Base-by-base conservation (phyloP, 2,888 invertebrate genomes). In the Petrolisthes cinctipes region DNA sequence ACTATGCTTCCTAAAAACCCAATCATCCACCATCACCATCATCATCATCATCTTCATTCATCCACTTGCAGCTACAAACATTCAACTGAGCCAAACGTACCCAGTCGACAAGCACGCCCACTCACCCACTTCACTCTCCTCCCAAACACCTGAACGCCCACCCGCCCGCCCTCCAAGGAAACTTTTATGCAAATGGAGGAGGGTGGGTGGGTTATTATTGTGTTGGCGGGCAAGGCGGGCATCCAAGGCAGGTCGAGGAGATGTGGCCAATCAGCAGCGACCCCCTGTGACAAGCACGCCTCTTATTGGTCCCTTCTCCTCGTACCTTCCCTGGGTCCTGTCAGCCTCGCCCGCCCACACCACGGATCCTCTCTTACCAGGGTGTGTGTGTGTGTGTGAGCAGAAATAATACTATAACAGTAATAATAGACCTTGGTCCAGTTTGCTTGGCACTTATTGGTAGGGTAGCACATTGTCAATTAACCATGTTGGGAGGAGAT, bases 261-360 rank as follows among this genome's bases (percentile, higher is more conserved):
- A 14, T 56, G 66, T 61, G 76, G 76, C 86, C 86, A 86, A 86
- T 86, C 86, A 82, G 54, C 57, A 75, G 23, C 82, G 20, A 23
- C 53, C 66, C 51, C 75, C n/a, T 54, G 37, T 37, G 61, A 71
- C 61, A 75, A 37, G 51, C 82, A 14, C 53, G 6, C 61, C 82
- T 51, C 86, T 82, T 23, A 86, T 86, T 86, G 86, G 86, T 53
- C 66, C 53, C 51, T 76, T 9, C 37, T 11, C 53, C 68, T 68
- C 78, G 56, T 76, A 86, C 82, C 86, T 82, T 82, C 75, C 53
- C 56, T 23, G 56, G 53, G 85, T 73, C 78, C 85, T 85, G 23
- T 5, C 14, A 71, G 53, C 54, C 78, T 85, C 85, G 79, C 20
- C 23, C n/a, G 53, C 23, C 53, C 83, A 75, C 75, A 56, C 83